Conservation (phyloP, 2,113 vertebrate genomes). For the Phocoena sinus region DNA sequence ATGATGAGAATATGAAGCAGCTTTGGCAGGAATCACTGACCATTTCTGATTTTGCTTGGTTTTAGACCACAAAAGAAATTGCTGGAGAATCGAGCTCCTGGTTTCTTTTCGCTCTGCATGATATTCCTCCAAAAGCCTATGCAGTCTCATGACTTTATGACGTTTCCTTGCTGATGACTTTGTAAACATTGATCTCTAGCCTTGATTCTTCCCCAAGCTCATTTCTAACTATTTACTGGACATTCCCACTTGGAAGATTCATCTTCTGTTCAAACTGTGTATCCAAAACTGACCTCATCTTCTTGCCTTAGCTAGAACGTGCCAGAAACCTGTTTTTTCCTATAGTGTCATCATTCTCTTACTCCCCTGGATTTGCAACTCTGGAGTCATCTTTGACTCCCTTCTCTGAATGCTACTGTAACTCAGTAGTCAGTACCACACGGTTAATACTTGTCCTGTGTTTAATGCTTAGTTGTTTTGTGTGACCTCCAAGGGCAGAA, state of each 20-base stretch:
- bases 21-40: not conserved
- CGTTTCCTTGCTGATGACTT: slow-evolving; percentile 22
- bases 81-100: slow-evolving; percentile 17
- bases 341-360: not conserved
- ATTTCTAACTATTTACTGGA: slow-evolving; percentile 36
- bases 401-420: slow-evolving; percentile 23
- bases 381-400: not conserved
- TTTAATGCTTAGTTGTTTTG: slow-evolving; percentile 51
- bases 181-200: not conserved
- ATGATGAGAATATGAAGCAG: slow-evolving; percentile 5
- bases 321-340: slow-evolving; percentile 13
- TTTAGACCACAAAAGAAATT: slow-evolving; percentile 37
- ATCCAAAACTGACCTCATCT: slow-evolving; percentile 18
- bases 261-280: slow-evolving; percentile 30
- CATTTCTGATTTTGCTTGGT: slow-evolving; percentile 33
- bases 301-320: slow-evolving; percentile 4
- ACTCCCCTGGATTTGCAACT: not conserved
- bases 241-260: slow-evolving; percentile 32
- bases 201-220: slow-evolving; percentile 15
- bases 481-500: slow-evolving; percentile 49
- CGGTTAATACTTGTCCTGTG: slow-evolving; percentile 44
- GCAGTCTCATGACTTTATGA: not conserved
- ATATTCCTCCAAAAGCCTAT: not conserved
- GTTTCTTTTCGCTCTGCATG: slow-evolving; percentile 17
- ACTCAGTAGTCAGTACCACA: slow-evolving; percentile 6